Base-by-base conservation (phyloP, 1,140 invertebrate genomes). In the Solen grandis region DNA sequence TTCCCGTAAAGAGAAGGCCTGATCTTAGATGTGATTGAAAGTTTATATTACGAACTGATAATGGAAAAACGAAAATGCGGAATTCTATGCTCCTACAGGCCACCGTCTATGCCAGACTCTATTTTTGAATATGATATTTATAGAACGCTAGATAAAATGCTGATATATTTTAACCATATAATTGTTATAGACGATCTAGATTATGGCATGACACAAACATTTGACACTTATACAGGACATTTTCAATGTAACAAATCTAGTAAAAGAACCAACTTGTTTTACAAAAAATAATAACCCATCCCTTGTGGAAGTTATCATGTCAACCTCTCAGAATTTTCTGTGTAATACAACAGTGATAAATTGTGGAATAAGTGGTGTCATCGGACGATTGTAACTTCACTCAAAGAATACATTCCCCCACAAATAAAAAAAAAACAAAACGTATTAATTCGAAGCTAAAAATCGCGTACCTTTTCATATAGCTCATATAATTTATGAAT, bases 291-390 rank as follows among this genome's bases (percentile, higher is more conserved):
- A n/a, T n/a, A n/a, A n/a, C n/a, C n/a, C n/a, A n/a, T n/a, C n/a
- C 27, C 59, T 62, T 31, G 5, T 62, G 3, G 59, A 62, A 10
- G 5, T 62, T 29, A 62, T 62, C 8, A 14, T 33, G 8, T 31
- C 59, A 5, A 62, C 29, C 35, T 31, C 25, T 29, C 8, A 4
- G 35, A 29, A 16, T 16, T 29, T 62, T 5, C 31, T 62, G 4
- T 62, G 59, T 29, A 8, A 62, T 27, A 62, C 25, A 8, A 5
- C n/a, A 27, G n/a, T 5, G 4, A 31, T 68, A 14, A 68, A 68
- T 16, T 68, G 65, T 50, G 36, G 65, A 41, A 3, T 68, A 16
- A 68, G 65, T 41, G 65, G 22, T 68, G 65, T 10, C 65, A 68
- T 41, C 19, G 25, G 16, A 10, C 46, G 8, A 62, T 62, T 10